A percentile compares a stretch with the other conserved stretches of the same genome.
These are phyloP conservation scores for Pseudeuparius sepicola DNA, from an alignment of 2,888 invertebrate genomes.

Conservation along the genomic window DNA sequence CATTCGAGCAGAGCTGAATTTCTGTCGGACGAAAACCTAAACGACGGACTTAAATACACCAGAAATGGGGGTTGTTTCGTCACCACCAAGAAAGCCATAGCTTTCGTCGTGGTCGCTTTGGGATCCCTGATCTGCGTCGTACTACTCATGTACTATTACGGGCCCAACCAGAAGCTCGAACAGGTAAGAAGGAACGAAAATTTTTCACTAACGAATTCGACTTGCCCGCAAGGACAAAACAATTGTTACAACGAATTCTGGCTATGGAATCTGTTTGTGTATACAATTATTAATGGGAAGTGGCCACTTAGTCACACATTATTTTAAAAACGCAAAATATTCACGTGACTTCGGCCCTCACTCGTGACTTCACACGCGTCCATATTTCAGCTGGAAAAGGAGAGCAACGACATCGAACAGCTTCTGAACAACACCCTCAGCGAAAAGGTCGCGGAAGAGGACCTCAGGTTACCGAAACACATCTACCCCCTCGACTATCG, in stretches of 20 bases:
- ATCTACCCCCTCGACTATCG: conserved; percentile 32
- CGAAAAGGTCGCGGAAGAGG: conserved; percentile 27
- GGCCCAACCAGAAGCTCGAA: conserved; percentile 29
- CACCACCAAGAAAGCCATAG: conserved; percentile 46
- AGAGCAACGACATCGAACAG: conserved; percentile 33
- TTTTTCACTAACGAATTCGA: too few species aligned
- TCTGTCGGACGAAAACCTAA: conserved; percentile 45
- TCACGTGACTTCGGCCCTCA: conserved; percentile 3
- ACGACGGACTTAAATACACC: conserved; percentile 47
- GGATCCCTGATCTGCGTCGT: conserved; percentile 31
- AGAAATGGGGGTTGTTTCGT: conserved; percentile 53
- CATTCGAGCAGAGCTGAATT: conserved; percentile 49
- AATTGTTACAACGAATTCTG: too few species aligned
- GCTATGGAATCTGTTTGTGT: too few species aligned
- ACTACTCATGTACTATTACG: conserved; percentile 35
- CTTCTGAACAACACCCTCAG: conserved; percentile 33
- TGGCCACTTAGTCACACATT: too few species aligned
- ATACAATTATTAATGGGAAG: conserved; percentile 11
- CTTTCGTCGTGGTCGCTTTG: conserved; percentile 37
- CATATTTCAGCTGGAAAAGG: too few species aligned
- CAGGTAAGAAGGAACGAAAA: too few species aligned
- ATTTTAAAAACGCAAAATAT: conserved; percentile 3
- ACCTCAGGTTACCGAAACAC: conserved; percentile 29
- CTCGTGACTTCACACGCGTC: too few species aligned
- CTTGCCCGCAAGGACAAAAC: too few species aligned